A percentile compares a stretch with the other conserved stretches of the same genome.
phyloP scores from a whole-genome alignment of 1,140 invertebrate genomes.

The Eumeta japonica region DNA sequence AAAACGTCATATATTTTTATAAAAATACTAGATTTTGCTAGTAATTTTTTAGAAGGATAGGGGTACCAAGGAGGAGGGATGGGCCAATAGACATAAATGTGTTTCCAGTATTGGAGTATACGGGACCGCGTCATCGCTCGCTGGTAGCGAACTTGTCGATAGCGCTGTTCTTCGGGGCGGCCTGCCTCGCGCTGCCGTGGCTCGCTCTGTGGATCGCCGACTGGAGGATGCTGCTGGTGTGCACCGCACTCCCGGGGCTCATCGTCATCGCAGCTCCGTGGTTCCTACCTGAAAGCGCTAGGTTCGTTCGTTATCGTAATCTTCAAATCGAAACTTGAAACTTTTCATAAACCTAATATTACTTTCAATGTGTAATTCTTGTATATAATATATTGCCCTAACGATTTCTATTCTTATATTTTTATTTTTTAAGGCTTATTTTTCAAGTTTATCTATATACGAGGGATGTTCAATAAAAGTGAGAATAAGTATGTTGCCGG shows the following conservation, averaged over 20 bases:
- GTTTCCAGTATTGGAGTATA: constrained; percentile 45
- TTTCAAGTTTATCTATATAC: too few relatives aligned
- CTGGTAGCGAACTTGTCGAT: constrained; percentile 59
- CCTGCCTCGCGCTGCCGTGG: constrained; percentile 54
- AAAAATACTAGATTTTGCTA: too few relatives aligned
- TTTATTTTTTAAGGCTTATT: too few relatives aligned
- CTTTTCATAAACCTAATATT: too few relatives aligned
- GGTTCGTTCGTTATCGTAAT: constrained; percentile 18
- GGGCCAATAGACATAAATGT: too few relatives aligned
- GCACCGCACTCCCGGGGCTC: constrained; percentile 37
- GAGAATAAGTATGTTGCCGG: too few relatives aligned
- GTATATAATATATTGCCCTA: too few relatives aligned
- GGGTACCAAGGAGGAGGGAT: constrained; percentile 15
- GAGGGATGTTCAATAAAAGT: too few relatives aligned
- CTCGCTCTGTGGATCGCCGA: constrained; percentile 45
- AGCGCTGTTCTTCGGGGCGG: constrained; percentile 59
- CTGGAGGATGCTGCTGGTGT: constrained; percentile 53
- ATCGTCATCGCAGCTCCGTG: constrained; percentile 24
- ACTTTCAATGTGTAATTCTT: too few relatives aligned
- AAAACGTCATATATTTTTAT: not conserved
- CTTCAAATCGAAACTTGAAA: too few relatives aligned
- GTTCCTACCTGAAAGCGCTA: constrained; percentile 45
- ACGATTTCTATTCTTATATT: too few relatives aligned
- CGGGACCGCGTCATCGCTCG: constrained; percentile 49
- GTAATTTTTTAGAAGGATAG: too few relatives aligned